Percentiles rank a stretch among this genome's conserved stretches.
Conservation (phyloP, 1,140 invertebrate species). For the Drosophila sechellia region DNA sequence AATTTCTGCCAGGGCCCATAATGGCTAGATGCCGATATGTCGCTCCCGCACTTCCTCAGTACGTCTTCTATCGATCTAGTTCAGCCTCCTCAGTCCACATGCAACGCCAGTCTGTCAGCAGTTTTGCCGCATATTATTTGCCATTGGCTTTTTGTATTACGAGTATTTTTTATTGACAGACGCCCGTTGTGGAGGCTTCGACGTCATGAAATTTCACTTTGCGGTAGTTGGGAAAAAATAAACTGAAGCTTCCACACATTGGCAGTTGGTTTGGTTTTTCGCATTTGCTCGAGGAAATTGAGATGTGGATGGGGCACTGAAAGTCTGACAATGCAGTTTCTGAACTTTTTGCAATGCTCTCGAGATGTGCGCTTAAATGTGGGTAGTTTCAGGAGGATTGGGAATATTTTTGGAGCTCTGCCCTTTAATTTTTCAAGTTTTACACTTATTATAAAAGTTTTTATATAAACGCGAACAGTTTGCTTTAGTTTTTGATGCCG, state of each 20-base stretch:
- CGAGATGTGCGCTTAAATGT: constrained; percentile 18
- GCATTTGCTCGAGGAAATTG: constrained; percentile 25
- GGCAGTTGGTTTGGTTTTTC: constrained; percentile 38
- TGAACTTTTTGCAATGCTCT: constrained; percentile 36
- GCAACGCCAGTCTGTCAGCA: constrained; percentile 38
- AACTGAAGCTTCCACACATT: constrained; percentile 33
- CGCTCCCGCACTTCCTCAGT: constrained; percentile 3
- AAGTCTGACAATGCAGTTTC: constrained; percentile 45
- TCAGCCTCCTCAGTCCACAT: constrained; percentile 3
- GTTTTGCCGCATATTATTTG: constrained; percentile 71
- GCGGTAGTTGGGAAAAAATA: constrained; percentile 49
- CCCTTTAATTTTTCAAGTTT: constrained; percentile 28
- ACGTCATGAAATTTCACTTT: constrained; percentile 72
- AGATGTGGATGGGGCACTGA: constrained; percentile 6
- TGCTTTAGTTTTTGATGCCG: background rate
- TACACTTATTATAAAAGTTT: background rate
- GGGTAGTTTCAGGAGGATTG: background rate
- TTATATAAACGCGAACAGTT: background rate
- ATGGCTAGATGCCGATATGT: constrained; percentile 67
- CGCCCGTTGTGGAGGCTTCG: constrained; percentile 35
- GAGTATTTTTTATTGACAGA: constrained; percentile 69
- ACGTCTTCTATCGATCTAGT: constrained; percentile 21
- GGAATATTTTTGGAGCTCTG: background rate
- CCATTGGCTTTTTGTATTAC: constrained; percentile 53
- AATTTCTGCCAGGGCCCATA: constrained; percentile 62